Conservation (phyloP, 2,888 invertebrate genomes). For the Sinopyrophorus schimmeli region DNA sequence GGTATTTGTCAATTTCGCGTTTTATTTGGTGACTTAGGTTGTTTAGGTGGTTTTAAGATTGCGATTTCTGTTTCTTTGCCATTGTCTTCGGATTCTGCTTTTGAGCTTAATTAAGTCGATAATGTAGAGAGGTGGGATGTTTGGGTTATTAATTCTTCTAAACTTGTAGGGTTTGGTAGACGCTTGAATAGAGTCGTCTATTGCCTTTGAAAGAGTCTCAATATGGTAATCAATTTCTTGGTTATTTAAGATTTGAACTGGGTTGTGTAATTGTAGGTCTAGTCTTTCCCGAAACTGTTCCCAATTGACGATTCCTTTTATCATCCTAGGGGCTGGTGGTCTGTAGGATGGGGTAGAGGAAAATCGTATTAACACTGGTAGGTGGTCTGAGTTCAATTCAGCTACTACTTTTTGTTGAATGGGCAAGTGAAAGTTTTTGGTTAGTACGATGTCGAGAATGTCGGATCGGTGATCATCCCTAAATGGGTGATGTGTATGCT, state of each 20-base stretch:
- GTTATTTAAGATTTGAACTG: background rate
- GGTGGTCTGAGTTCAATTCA: no score
- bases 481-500: no score
- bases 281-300: background rate
- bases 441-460: no score
- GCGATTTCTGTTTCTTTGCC: constrained; percentile 1
- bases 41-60: constrained; percentile 3
- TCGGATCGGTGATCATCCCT: no score
- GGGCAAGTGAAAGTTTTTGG: no score
- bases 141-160: constrained; percentile 2
- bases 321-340: constrained; percentile 2
- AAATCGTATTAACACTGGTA: no score
- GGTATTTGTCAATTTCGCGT: constrained; percentile 8
- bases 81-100: constrained; percentile 5
- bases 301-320: background rate
- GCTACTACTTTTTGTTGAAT: no score
- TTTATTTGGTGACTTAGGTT: constrained; percentile 2
- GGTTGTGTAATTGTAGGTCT: constrained; percentile 1
- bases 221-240: constrained; percentile 3
- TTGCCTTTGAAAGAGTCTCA: background rate
- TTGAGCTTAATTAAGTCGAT: constrained; percentile 1
- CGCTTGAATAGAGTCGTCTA: constrained; percentile 4
- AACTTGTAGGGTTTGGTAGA: constrained; percentile 4
- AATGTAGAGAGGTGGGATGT: constrained; percentile 3
- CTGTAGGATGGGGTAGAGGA: background rate